A percentile compares a stretch with the other conserved stretches of the same genome.
Evolutionary conservation across 2,113 vertebrate genomes (phyloP).

Genomic region (Cheilinus undulatus): DNA sequence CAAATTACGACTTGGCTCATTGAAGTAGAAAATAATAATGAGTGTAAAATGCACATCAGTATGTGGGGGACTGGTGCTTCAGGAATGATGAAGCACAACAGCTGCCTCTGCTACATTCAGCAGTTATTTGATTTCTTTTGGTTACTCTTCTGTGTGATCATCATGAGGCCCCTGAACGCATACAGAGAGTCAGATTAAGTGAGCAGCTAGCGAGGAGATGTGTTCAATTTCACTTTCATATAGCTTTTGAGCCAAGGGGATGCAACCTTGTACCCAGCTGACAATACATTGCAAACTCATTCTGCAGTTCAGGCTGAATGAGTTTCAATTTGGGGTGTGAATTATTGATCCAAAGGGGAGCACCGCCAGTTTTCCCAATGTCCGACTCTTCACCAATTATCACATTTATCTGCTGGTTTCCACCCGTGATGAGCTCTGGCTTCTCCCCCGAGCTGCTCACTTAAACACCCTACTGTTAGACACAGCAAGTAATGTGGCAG

Average conservation of each 20-base stretch:
- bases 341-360: slow-evolving; percentile 74
- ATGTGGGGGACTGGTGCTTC: no score
- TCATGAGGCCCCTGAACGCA: slow-evolving; percentile 33
- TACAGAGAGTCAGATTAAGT: slow-evolving; percentile 67
- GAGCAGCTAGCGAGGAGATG: slow-evolving; percentile 39
- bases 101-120: slow-evolving; percentile 19
- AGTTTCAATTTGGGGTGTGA: slow-evolving; percentile 72
- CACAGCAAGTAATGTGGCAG: slow-evolving; percentile 27
- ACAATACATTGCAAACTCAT: slow-evolving; percentile 73
- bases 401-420: slow-evolving; percentile 47
- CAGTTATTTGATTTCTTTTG: slow-evolving; percentile 31
- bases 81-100: background rate
- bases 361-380: slow-evolving; percentile 42
- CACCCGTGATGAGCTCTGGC: slow-evolving; percentile 7
- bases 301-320: slow-evolving; percentile 74
- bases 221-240: slow-evolving; percentile 73
- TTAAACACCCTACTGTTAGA: slow-evolving; percentile 28
- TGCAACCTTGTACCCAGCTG: slow-evolving; percentile 60
- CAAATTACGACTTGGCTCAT: background rate
- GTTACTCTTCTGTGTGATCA: slow-evolving; percentile 60
- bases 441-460: background rate
- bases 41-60: background rate
- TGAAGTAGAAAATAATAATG: background rate
- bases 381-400: slow-evolving; percentile 44
- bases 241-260: slow-evolving; percentile 47